phyloP scores from a whole-genome alignment of 2,113 vertebrate genomes.

The Raja brachyura region DNA sequence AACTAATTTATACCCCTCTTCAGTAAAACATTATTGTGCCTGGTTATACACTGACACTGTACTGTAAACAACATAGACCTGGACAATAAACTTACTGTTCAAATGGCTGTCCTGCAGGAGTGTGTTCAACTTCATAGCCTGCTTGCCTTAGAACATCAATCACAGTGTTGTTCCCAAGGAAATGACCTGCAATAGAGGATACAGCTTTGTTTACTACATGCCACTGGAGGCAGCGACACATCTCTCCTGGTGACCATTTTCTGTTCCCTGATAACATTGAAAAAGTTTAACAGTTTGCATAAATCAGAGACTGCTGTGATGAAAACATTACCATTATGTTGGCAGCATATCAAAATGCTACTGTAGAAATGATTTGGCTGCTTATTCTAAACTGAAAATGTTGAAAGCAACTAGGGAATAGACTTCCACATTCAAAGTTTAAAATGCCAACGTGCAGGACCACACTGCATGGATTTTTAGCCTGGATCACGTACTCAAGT shows the following conservation, averaged over 20 bases:
- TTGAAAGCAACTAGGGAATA: neutral
- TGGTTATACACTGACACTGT: neutral
- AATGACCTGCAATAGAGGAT: slow-evolving; percentile 75
- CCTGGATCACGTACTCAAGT: neutral
- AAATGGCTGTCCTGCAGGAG: slow-evolving; percentile 67
- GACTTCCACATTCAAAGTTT: neutral
- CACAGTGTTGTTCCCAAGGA: slow-evolving; percentile 95
- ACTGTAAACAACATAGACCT: neutral
- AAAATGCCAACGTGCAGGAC: neutral
- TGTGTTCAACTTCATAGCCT: slow-evolving; percentile 86
- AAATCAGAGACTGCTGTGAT: neutral
- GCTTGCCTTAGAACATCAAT: slow-evolving; percentile 87
- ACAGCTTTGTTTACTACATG: neutral
- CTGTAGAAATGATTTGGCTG: slow-evolving; percentile 10
- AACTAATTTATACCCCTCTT: neutral
- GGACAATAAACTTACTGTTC: slow-evolving; percentile 65
- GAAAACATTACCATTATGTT: neutral
- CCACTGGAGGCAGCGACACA: neutral
- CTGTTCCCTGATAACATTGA: neutral
- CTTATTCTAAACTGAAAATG: neutral
- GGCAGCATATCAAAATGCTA: slow-evolving; percentile 19
- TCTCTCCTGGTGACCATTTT: neutral
- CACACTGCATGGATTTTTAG: neutral
- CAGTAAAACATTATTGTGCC: neutral
- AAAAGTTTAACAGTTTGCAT: neutral